These are phyloP conservation scores for Phalacrocorax carbo DNA, from an alignment of 2,113 vertebrate species.

Conservation along the genomic window DNA sequence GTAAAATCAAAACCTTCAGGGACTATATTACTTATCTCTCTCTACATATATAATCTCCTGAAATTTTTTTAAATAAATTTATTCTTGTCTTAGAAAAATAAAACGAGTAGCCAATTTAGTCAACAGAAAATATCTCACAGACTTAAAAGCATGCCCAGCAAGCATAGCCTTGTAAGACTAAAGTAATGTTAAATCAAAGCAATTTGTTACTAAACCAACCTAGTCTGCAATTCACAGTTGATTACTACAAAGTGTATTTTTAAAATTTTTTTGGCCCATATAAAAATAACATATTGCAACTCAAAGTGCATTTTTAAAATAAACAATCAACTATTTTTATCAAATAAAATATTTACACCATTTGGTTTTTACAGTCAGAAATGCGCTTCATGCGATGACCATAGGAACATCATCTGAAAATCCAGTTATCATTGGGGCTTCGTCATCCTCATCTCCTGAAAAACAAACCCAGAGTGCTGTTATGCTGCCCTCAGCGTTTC, in stretches of 20 bases:
- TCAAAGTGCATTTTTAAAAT: slow-evolving; percentile 86
- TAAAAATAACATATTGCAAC: slow-evolving; percentile 88
- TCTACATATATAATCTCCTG: slow-evolving; percentile 71
- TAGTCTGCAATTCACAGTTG: slow-evolving; percentile 77
- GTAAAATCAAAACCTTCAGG: slow-evolving; percentile 68
- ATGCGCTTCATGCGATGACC: slow-evolving; percentile 90
- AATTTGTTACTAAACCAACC: slow-evolving; percentile 69
- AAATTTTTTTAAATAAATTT: slow-evolving; percentile 73
- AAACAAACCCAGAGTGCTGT: slow-evolving; percentile 21
- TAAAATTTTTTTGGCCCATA: slow-evolving; percentile 76
- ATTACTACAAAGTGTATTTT: slow-evolving; percentile 75
- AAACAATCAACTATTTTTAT: slow-evolving; percentile 82
- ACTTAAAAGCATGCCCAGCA: slow-evolving; percentile 78
- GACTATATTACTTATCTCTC: slow-evolving; percentile 60
- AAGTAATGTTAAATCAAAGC: slow-evolving; percentile 66
- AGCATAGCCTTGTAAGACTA: slow-evolving; percentile 77
- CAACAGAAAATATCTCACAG: slow-evolving; percentile 73
- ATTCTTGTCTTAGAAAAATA: slow-evolving; percentile 76
- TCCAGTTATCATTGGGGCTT: slow-evolving; percentile 96
- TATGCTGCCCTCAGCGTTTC: not conserved
- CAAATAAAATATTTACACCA: slow-evolving; percentile 85
- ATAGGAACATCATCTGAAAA: slow-evolving; percentile 98
- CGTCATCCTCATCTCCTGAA: slow-evolving; percentile 94
- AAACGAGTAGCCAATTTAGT: slow-evolving; percentile 70
- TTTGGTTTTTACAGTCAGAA: slow-evolving; percentile 76